These are phyloP conservation scores for Arenicola marina DNA, from an alignment of 2,888 invertebrate genomes.

Conservation along the genomic window DNA sequence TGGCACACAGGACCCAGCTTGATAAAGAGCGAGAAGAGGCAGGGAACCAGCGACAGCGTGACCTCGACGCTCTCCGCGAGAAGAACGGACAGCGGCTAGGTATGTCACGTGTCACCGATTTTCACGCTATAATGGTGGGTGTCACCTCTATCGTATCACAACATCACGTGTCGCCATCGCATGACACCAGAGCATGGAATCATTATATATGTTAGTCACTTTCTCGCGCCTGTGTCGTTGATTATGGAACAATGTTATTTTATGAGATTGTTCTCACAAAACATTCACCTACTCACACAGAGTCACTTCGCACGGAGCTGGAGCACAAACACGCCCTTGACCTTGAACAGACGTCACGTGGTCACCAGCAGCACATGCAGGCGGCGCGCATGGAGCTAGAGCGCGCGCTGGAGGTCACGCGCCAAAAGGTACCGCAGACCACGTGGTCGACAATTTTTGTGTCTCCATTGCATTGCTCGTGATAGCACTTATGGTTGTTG, in stretches of 20 bases:
- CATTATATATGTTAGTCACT: too few relatives aligned
- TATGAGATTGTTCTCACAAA: too few relatives aligned
- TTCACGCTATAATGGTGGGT: too few relatives aligned
- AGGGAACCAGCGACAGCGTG: slow-evolving; percentile 30
- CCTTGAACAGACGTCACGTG: slow-evolving; percentile 38
- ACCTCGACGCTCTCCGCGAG: slow-evolving; percentile 39
- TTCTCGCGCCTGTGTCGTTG: too few relatives aligned
- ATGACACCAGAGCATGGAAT: too few relatives aligned
- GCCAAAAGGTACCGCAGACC: slow-evolving; percentile 59
- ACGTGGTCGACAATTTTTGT: too few relatives aligned
- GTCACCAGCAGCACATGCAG: slow-evolving; percentile 44
- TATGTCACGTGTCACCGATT: background rate
- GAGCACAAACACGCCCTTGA: slow-evolving; percentile 36
- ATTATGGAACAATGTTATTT: too few relatives aligned
- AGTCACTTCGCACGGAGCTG: slow-evolving; percentile 15
- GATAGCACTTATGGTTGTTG: too few relatives aligned
- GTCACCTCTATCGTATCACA: too few relatives aligned
- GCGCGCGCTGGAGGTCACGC: slow-evolving; percentile 53
- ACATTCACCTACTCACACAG: too few relatives aligned
- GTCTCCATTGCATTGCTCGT: too few relatives aligned
- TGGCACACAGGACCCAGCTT: slow-evolving; percentile 50
- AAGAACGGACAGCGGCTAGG: slow-evolving; percentile 38
- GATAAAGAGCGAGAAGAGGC: slow-evolving; percentile 40
- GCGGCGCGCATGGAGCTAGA: slow-evolving; percentile 58
- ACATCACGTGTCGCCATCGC: too few relatives aligned